A percentile compares a stretch with the other conserved stretches of the same genome.
phyloP scores from a whole-genome alignment of 2,797 vertebrate species.

The Sardinella longiceps region DNA sequence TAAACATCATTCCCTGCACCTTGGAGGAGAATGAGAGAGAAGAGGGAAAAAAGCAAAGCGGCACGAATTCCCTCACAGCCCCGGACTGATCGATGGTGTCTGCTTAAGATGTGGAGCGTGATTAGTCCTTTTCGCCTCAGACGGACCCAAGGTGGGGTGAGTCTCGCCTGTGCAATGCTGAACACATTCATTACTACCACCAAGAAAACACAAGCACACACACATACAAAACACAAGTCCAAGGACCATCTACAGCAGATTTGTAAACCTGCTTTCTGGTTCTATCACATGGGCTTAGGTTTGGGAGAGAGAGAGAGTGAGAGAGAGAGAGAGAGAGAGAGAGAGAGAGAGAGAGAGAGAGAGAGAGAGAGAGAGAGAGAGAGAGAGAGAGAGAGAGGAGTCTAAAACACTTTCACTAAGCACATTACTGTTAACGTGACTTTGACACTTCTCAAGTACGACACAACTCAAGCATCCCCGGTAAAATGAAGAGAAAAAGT shows the following conservation, averaged over 20 bases:
- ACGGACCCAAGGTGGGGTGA: slow-evolving; percentile 11
- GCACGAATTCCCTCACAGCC: slow-evolving; percentile 18
- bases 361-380: no score
- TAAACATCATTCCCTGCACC: slow-evolving; percentile 19
- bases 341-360: no score
- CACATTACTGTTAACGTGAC: slow-evolving; percentile 5
- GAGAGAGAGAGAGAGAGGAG: neutral
- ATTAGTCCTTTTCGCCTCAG: slow-evolving; percentile 25
- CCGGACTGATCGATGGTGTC: slow-evolving; percentile 22
- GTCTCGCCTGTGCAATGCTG: slow-evolving; percentile 23
- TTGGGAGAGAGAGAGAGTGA: no score
- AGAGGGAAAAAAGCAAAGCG: neutral
- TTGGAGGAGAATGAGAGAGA: neutral
- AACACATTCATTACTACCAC: slow-evolving; percentile 23
- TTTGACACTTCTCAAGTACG: neutral
- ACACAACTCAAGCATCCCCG: neutral
- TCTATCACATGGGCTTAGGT: neutral
- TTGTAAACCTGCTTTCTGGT: neutral
- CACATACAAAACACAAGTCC: neutral
- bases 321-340: no score
- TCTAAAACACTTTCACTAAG: neutral
- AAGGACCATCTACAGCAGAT: neutral
- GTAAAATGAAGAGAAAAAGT: neutral
- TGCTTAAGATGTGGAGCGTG: slow-evolving; percentile 25
- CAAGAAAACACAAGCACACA: slow-evolving; percentile 1